A percentile compares a stretch with the other conserved stretches of the same genome.
Conservation (phyloP, 1,140 invertebrate genomes). For the Trigoniulus corallinus region DNA sequence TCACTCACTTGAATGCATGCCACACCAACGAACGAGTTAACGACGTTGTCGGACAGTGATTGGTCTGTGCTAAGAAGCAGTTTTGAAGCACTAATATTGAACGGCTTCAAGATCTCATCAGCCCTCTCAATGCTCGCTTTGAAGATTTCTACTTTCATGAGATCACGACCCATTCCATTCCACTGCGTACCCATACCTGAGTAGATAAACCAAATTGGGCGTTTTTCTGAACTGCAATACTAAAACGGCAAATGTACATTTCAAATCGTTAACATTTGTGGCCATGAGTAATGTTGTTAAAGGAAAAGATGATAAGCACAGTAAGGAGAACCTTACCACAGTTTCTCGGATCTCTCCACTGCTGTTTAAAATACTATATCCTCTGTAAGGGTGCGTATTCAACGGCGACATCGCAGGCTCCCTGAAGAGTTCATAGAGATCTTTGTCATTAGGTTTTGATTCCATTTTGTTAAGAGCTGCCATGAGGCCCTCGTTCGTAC, state of each 20-base stretch:
- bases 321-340: no score
- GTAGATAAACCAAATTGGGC: slow-evolving; percentile 85
- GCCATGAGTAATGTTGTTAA: no score
- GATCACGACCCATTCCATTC: slow-evolving; percentile 74
- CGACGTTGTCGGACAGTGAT: no score
- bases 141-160: slow-evolving; percentile 67
- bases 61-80: slow-evolving; percentile 57
- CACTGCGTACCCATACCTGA: slow-evolving; percentile 95
- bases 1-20: no score
- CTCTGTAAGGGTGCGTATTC: background rate
- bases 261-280: no score
- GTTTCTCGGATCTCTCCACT: background rate
- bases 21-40: no score
- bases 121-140: slow-evolving; percentile 54
- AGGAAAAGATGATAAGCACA: no score
- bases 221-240: slow-evolving; percentile 31
- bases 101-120: slow-evolving; percentile 51
- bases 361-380: background rate
- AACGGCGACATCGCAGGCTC: background rate
- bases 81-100: slow-evolving; percentile 54
- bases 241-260: no score
- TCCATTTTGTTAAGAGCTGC: slow-evolving; percentile 37
- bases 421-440: background rate
- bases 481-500: slow-evolving; percentile 63
- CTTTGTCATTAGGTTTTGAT: background rate